These are phyloP conservation scores for Epinephelus fuscoguttatus DNA, from an alignment of 2,113 vertebrate species.

Conservation along the genomic window DNA sequence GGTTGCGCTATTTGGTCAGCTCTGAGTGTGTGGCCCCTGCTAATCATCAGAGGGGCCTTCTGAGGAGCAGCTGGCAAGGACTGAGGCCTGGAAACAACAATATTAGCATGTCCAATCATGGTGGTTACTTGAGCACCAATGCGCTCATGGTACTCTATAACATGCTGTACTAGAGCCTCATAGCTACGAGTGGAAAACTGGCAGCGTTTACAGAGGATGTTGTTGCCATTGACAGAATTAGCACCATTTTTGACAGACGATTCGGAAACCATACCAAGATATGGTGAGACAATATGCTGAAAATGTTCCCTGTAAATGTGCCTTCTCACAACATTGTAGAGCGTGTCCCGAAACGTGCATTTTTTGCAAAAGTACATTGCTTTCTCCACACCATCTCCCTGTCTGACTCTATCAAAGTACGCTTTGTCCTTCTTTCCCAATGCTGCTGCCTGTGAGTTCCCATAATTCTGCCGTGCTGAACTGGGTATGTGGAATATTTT, in stretches of 20 bases:
- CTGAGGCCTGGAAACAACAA: conserved; percentile 89
- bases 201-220: conserved; percentile 96
- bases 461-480: conserved; percentile 85
- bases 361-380: conserved; percentile 99
- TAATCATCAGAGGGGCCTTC: conserved; percentile 85
- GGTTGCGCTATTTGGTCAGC: conserved; percentile 89
- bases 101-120: conserved; percentile 97
- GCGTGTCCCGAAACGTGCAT: conserved; percentile 95
- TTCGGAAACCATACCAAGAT: conserved; percentile 91
- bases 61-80: conserved; percentile 85
- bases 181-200: conserved; percentile 96
- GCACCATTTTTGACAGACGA: conserved; percentile 92
- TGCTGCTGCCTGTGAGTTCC: conserved; percentile 44
- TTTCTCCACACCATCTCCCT: conserved; percentile 91
- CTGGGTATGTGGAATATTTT: conserved; percentile 96
- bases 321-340: conserved; percentile 96
- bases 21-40: conserved; percentile 85
- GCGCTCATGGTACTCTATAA: conserved; percentile 96
- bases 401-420: conserved; percentile 88
- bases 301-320: conserved; percentile 99
- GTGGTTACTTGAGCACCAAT: conserved; percentile 98
- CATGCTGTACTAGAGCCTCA: conserved; percentile 96
- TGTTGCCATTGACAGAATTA: conserved; percentile 85
- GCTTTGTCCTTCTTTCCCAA: conserved; percentile 68
- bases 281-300: conserved; percentile 95